Evolutionary conservation across 2,113 vertebrate species (phyloP).

Genomic region (Nesospiza acunhae): DNA sequence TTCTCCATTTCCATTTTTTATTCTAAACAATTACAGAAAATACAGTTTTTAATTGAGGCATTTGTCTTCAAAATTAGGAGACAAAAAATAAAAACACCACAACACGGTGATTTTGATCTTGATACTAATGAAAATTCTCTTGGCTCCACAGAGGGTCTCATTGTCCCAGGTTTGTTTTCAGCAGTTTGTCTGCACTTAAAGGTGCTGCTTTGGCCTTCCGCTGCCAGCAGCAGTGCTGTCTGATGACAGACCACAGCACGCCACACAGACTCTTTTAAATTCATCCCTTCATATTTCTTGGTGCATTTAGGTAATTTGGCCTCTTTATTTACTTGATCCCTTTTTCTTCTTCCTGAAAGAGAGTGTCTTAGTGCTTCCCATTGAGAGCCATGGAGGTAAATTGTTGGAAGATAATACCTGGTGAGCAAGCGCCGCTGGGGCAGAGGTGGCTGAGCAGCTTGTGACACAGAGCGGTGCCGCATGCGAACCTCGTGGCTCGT

Average conservation of each 20-base stretch:
- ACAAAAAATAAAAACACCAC: neutral
- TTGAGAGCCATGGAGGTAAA: neutral
- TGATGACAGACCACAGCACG: neutral
- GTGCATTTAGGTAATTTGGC: neutral
- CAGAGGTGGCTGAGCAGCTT: neutral
- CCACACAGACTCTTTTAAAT: neutral
- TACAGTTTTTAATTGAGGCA: accelerated
- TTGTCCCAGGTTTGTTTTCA: neutral
- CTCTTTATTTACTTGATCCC: slow-evolving; percentile 14
- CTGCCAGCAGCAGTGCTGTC: accelerated
- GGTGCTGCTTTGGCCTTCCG: neutral
- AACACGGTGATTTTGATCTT: neutral
- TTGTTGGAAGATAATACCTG: neutral
- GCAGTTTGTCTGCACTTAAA: neutral
- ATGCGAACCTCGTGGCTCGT: neutral
- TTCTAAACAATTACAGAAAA: neutral
- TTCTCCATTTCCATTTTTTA: neutral
- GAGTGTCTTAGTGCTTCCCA: neutral
- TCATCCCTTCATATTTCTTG: neutral
- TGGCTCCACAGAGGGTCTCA: neutral
- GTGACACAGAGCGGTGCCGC: neutral
- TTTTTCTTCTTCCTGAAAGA: neutral
- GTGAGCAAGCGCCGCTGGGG: neutral
- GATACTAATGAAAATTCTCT: neutral
- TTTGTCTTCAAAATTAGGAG: neutral